Conservation (phyloP, 2,113 vertebrate species). For the Okapia johnstoni region DNA sequence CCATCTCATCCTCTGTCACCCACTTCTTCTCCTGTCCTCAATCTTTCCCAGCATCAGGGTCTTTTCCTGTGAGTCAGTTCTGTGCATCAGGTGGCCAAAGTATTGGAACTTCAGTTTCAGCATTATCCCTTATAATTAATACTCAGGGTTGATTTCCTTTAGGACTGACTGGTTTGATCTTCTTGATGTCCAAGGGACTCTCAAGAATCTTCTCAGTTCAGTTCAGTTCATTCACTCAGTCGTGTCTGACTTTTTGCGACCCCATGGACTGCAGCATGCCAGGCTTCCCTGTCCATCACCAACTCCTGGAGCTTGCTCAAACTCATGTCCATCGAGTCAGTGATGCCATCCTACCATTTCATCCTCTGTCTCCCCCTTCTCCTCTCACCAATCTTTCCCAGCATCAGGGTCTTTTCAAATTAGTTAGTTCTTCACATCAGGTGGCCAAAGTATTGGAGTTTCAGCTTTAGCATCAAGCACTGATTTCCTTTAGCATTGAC, state of each 20-base stretch:
- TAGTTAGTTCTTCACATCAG: neutral
- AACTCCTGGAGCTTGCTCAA: neutral
- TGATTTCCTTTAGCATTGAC: neutral
- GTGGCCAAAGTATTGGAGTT: neutral
- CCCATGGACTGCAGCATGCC: neutral
- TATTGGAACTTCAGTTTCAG: neutral
- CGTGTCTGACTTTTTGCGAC: accelerated
- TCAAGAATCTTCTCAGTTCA: neutral
- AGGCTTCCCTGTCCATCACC: neutral
- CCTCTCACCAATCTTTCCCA: neutral
- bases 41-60: neutral
- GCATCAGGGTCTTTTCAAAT: neutral
- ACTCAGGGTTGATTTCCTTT: neutral
- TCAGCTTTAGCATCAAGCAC: neutral
- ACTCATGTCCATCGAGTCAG: neutral
- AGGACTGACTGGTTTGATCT: neutral
- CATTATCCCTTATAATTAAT: neutral
- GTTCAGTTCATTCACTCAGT: neutral
- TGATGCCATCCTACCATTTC: neutral
- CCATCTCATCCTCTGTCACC: neutral
- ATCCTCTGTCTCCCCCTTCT: neutral
- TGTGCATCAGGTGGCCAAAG: neutral
- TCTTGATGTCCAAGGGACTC: neutral
- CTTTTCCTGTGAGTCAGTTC: neutral
- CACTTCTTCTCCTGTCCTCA: neutral